Conservation (phyloP, 2,113 vertebrate species). For the Sceloporus undulatus region DNA sequence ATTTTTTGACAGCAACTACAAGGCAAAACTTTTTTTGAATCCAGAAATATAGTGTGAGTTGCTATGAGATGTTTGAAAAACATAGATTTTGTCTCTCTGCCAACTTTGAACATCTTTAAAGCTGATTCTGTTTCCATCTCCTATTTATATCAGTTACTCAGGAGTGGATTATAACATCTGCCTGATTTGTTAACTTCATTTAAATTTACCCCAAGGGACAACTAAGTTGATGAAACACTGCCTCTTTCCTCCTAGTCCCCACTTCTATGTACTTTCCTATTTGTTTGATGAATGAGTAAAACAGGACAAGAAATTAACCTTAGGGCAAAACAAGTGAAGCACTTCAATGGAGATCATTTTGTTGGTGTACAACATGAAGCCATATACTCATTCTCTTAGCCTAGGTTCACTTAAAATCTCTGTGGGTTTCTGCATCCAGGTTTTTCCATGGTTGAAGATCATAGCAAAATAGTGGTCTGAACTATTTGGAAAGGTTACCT, state of each 20-base stretch:
- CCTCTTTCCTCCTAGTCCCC: background rate
- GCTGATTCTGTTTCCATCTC: background rate
- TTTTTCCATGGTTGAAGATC: constrained; percentile 18
- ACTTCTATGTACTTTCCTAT: background rate
- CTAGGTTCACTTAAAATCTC: background rate
- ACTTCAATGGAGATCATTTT: background rate
- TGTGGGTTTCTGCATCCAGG: constrained; percentile 20
- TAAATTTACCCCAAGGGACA: constrained; percentile 21
- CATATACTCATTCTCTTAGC: background rate
- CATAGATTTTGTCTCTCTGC: background rate
- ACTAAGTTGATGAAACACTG: background rate
- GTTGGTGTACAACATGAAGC: constrained; percentile 8
- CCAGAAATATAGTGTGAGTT: background rate
- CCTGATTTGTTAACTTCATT: constrained; percentile 30
- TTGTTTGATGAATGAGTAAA: constrained; percentile 22
- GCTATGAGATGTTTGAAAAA: background rate
- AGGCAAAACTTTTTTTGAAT: background rate
- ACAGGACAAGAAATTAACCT: background rate
- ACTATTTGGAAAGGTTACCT: constrained; percentile 5
- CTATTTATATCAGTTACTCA: background rate
- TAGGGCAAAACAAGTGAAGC: constrained; percentile 5
- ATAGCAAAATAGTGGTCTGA: background rate
- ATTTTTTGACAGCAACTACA: too few species aligned
- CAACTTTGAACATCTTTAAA: background rate
- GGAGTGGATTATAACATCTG: background rate